Evolutionary conservation across 2,888 invertebrate genomes (phyloP).

Genomic region (Crocallis elinguaria): DNA sequence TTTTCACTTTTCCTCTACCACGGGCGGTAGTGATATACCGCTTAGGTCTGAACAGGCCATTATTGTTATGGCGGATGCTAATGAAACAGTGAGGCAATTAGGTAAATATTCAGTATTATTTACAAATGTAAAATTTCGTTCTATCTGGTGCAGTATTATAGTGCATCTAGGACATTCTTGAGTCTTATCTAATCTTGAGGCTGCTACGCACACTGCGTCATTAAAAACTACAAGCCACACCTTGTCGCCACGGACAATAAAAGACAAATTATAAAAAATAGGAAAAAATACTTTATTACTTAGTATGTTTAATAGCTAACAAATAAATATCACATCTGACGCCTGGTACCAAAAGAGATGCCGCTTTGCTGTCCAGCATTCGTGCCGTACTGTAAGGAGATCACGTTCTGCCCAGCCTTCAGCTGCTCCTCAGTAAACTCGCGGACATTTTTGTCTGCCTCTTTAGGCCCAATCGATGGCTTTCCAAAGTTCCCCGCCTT

Average conservation of each 20-base stretch:
- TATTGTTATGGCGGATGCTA: too few species aligned
- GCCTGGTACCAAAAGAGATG: slow-evolving; percentile 97
- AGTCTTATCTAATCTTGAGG: slow-evolving; percentile 55
- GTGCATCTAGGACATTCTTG: slow-evolving; percentile 29
- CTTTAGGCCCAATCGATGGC: slow-evolving; percentile 97
- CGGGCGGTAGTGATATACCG: too few species aligned
- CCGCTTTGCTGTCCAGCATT: slow-evolving; percentile 99
- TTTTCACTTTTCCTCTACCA: too few species aligned
- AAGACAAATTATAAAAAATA: slow-evolving; percentile 54
- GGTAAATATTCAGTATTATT: background rate
- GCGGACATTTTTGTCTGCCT: slow-evolving; percentile 96
- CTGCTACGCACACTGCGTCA: slow-evolving; percentile 28
- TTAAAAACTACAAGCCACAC: slow-evolving; percentile 44
- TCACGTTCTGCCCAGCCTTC: slow-evolving; percentile 95
- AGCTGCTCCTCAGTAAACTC: slow-evolving; percentile 97
- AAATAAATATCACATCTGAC: slow-evolving; percentile 92
- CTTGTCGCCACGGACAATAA: slow-evolving; percentile 43
- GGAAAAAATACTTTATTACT: slow-evolving; percentile 63
- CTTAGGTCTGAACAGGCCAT: too few species aligned
- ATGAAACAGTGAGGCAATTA: too few species aligned
- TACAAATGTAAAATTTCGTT: background rate
- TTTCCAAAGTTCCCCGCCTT: slow-evolving; percentile 94
- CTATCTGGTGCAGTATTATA: slow-evolving; percentile 24
- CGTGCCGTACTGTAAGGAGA: slow-evolving; percentile 97
- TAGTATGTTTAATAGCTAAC: slow-evolving; percentile 28